phyloP scores from a whole-genome alignment of 2,797 vertebrate genomes.

The Galagoides demidoff region DNA sequence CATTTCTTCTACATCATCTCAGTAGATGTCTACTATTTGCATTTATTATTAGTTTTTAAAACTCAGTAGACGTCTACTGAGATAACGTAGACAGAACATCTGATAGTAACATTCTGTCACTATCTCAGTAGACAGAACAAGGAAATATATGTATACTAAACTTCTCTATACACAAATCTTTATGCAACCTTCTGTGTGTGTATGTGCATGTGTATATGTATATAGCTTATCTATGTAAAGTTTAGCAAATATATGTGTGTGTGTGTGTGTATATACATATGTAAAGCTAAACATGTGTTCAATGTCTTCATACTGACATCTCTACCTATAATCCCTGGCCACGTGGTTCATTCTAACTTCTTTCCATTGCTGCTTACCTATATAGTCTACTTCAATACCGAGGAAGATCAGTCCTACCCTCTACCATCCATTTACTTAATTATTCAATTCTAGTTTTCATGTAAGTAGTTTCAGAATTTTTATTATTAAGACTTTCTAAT shows the following conservation, averaged over 20 bases:
- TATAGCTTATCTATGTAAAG: too few relatives aligned
- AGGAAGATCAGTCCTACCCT: background rate
- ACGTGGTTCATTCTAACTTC: background rate
- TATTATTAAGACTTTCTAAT: background rate
- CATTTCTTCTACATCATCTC: background rate
- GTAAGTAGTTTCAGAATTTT: conserved; percentile 5
- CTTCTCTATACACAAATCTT: background rate
- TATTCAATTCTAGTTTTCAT: background rate
- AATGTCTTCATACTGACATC: background rate
- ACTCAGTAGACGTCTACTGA: too few relatives aligned
- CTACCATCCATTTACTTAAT: background rate
- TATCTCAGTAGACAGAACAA: background rate
- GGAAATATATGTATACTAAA: background rate
- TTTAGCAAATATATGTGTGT: too few relatives aligned
- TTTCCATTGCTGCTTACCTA: background rate
- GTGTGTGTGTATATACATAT: background rate
- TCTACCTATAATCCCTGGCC: background rate
- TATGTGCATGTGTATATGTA: background rate
- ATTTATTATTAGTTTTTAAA: too few relatives aligned
- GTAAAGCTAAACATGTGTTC: background rate
- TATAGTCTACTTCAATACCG: background rate
- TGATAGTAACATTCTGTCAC: too few relatives aligned
- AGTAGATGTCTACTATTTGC: too few relatives aligned
- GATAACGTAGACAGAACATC: too few relatives aligned
- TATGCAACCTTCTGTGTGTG: background rate